Percentiles rank a stretch among this genome's conserved stretches.
phyloP scores from a whole-genome alignment of 64 coral and sea anemone species.

The Stichodactyla mertensii region DNA sequence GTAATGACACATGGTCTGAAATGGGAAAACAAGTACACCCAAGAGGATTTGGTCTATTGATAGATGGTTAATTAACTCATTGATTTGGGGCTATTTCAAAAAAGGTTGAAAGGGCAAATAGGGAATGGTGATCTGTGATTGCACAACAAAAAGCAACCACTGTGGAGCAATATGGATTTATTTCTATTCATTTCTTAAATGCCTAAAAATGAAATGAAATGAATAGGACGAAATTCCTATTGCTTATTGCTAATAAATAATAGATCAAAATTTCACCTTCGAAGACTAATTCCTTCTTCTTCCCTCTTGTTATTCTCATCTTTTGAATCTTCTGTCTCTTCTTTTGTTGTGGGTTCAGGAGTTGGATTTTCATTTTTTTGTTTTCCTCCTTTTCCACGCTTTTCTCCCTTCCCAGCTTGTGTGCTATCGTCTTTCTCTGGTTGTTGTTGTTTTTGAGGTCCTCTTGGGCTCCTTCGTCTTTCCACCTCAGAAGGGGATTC shows the following conservation, averaged over 20 bases:
- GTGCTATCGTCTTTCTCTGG: not conserved
- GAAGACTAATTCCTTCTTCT: slow-evolving; percentile 1
- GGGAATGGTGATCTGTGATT: too few relatives aligned
- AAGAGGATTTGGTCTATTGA: too few relatives aligned
- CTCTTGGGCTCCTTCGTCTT: not conserved
- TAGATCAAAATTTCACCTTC: not conserved
- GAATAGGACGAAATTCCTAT: not conserved
- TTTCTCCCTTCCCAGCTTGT: not conserved
- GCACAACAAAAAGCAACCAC: too few relatives aligned
- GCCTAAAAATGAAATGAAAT: not conserved
- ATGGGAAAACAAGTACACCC: too few relatives aligned
- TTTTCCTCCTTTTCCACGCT: not conserved
- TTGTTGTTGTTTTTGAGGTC: not conserved
- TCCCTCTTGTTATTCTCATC: not conserved
- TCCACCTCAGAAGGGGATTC: not conserved
- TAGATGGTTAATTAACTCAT: too few relatives aligned
- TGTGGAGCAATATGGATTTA: too few relatives aligned
- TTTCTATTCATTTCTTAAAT: too few relatives aligned
- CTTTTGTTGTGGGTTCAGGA: not conserved
- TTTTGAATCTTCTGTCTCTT: not conserved
- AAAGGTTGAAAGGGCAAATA: too few relatives aligned
- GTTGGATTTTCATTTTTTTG: not conserved
- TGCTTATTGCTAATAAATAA: not conserved
- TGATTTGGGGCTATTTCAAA: too few relatives aligned
- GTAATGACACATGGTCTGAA: too few relatives aligned